Percentiles rank a stretch among this genome's conserved stretches.
Evolutionary conservation across 2,113 vertebrate species (phyloP).

Genomic region (Orientallactaga bullata): DNA sequence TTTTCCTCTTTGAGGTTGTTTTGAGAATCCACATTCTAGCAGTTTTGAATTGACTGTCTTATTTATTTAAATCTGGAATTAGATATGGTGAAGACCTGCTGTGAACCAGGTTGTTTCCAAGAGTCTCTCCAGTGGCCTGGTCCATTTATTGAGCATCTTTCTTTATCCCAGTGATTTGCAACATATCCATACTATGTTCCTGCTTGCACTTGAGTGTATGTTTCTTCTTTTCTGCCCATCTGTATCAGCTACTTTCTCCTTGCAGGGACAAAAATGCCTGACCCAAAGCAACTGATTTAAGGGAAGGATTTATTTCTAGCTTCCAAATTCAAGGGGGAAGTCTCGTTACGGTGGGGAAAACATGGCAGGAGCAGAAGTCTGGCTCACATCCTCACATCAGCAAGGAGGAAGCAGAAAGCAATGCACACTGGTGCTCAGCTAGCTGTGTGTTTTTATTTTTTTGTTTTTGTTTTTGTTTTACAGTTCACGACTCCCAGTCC

Average conservation of each 20-base stretch:
- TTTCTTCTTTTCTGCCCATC: neutral
- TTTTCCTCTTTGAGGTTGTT: neutral
- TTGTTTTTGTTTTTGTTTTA: no score
- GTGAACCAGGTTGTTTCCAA: neutral
- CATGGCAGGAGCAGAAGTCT: no score
- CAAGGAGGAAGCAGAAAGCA: no score
- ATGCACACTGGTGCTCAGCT: neutral
- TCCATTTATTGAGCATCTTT: neutral
- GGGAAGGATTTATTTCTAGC: no score
- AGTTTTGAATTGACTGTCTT: neutral
- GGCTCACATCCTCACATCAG: no score
- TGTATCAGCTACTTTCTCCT: no score
- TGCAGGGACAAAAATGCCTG: no score
- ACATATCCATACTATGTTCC: neutral
- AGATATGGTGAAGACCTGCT: neutral
- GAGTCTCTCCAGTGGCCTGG: neutral
- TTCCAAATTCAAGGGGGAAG: no score
- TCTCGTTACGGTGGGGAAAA: no score
- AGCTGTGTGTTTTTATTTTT: no score
- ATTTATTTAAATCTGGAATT: constrained; percentile 27
- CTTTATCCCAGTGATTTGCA: neutral
- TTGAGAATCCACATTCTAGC: neutral
- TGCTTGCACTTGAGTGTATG: neutral
- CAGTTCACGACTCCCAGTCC: no score
- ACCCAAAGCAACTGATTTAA: no score